Evolutionary conservation across 2,888 invertebrate species (phyloP), one percentile per base, ranked within the genome.

Genomic region (Yponomeuta cagnagella): DNA sequence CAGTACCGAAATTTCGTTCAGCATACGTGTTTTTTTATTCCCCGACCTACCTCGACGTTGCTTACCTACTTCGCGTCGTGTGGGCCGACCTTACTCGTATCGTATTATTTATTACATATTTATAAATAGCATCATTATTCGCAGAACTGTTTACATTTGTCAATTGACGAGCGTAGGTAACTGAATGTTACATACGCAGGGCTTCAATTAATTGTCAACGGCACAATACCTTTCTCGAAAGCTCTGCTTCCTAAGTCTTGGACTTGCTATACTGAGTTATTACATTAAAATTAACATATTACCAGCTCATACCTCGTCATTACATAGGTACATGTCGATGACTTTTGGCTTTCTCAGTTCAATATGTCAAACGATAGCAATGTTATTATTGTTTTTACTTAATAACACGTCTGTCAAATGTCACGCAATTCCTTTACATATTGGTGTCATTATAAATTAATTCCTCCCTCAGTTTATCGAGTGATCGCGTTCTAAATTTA

Each of bases 11-110:
- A 65, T 70, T 70, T 71, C 68, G 72, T 64, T 63, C 52, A 65
- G 52, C 70, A 67, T 77, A 79, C 43, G 43, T 81, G 15, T 83
- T 84, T 84, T 83, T 80, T 79, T 78, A 65, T 65, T 80, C 82
- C 82, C 85, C 83, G 89, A 90, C 89, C 89, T 89, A 89, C 89
- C 88, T 88, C 85, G 86, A 83, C 75, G 85, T 78, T 75, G 30
- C 74, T 78, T 43, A 43, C 43, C 43, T 43, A 43, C 43, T 43
- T 43, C 76, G 77, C 76, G 83, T 12, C n/a, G 63, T 83, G 85
- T 85, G 82, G 84, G 84, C 79, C 76, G 79, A 77, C 84, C 70
- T 68, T 52, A 78, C 85, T 84, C 86, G 83, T 81, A 83, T 87
- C 84, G 33, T 48, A 63, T 83, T 82, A 83, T 86, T 85, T 85